phyloP scores from a whole-genome alignment of 2,113 vertebrate genomes.

The Muntiacus muntjak region DNA sequence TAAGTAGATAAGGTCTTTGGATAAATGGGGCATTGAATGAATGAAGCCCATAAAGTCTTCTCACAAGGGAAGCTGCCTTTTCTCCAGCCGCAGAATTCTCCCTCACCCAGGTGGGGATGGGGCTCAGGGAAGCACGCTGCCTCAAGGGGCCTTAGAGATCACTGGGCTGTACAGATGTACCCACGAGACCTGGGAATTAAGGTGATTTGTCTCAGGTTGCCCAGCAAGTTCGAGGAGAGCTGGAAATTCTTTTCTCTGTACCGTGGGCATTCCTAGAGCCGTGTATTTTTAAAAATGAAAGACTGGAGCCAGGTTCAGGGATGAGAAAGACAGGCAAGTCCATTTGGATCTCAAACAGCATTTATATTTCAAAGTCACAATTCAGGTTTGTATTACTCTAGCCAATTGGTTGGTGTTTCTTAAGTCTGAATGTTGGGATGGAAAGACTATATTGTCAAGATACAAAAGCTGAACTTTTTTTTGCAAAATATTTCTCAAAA shows the following conservation, averaged over 20 bases:
- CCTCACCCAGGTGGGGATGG: not conserved
- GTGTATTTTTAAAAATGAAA: not conserved
- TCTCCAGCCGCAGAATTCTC: not conserved
- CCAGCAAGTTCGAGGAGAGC: not conserved
- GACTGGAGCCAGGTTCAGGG: not conserved
- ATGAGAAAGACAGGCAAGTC: not conserved
- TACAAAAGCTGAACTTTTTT: not conserved
- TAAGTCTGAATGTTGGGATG: not conserved
- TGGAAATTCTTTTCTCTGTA: not conserved
- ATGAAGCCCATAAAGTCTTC: not conserved
- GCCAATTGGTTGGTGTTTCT: not conserved
- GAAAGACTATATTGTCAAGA: not conserved
- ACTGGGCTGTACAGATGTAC: not conserved
- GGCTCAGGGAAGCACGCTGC: not conserved
- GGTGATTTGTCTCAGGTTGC: not conserved
- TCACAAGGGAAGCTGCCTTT: not conserved
- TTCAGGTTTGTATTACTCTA: not conserved
- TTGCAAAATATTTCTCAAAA: not conserved
- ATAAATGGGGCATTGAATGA: not conserved
- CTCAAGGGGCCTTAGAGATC: not conserved
- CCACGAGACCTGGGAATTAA: not conserved
- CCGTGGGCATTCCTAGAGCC: not conserved
- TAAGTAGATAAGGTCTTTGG: not conserved
- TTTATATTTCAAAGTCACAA: not conserved
- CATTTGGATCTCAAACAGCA: not conserved